Conservation (phyloP, 2,797 vertebrate species). For the Poecile montanus region DNA sequence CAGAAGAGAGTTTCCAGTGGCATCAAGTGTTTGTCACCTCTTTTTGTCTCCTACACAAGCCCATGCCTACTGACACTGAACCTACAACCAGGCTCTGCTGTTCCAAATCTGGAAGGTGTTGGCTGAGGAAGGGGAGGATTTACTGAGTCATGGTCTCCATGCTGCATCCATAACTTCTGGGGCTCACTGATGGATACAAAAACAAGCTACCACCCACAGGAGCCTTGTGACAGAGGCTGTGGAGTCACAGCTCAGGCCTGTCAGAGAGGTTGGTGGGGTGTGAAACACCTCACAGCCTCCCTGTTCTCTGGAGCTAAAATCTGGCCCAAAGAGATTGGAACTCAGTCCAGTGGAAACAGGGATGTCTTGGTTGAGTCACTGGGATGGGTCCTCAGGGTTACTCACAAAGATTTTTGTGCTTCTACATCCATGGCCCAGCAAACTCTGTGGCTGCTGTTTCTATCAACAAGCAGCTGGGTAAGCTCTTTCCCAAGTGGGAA, state of each 20-base stretch:
- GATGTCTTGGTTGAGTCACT: neutral
- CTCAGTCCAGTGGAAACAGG: neutral
- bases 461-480: neutral
- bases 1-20: neutral
- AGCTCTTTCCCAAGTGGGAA: neutral
- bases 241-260: neutral
- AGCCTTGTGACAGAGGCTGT: neutral
- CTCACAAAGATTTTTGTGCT: neutral
- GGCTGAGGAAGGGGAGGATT: conserved; percentile 30
- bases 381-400: neutral
- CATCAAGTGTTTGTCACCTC: neutral
- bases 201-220: conserved; percentile 23
- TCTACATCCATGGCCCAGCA: neutral
- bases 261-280: neutral
- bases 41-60: conserved; percentile 31
- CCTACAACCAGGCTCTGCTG: neutral
- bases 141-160: conserved; percentile 12
- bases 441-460: neutral
- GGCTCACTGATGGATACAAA: neutral
- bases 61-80: neutral
- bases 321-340: neutral
- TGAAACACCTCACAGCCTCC: neutral
- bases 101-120: conserved; percentile 61
- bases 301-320: neutral
- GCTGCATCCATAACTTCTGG: neutral